Percentiles rank a stretch among this genome's conserved stretches.
Conservation (phyloP, 2,113 vertebrate genomes). For the Elaphurus davidianus region DNA sequence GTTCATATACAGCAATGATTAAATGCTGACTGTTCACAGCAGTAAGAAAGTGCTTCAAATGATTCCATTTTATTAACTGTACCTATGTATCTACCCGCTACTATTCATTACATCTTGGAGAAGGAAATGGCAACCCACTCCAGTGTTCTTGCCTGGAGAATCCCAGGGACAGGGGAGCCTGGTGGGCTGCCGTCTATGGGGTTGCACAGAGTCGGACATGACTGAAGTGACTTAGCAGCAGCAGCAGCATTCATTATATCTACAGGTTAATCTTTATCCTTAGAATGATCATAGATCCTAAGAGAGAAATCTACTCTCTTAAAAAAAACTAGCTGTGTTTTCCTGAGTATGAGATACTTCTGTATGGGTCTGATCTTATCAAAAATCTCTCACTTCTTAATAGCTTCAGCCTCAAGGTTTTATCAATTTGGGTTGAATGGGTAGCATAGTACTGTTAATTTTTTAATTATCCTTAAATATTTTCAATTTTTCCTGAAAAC, state of each 20-base stretch:
- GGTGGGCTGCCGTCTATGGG: too few species aligned
- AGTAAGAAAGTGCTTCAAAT: background rate
- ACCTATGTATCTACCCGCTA: background rate
- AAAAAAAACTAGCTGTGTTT: background rate
- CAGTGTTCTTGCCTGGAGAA: too few species aligned
- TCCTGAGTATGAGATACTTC: background rate
- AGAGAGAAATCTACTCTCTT: background rate
- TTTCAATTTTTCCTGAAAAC: background rate
- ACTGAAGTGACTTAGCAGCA: too few species aligned
- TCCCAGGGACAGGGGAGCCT: too few species aligned
- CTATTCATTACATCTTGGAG: background rate
- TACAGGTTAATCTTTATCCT: background rate
- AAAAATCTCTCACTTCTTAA: background rate
- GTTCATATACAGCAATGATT: background rate
- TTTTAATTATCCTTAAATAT: background rate
- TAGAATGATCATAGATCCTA: background rate
- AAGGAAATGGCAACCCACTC: too few species aligned
- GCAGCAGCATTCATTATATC: background rate
- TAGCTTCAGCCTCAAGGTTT: background rate
- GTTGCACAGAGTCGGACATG: too few species aligned
- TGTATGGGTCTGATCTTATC: background rate
- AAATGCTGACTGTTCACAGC: background rate
- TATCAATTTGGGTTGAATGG: background rate
- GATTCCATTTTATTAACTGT: background rate
- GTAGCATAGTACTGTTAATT: background rate